These are phyloP conservation scores for Congeria kusceri DNA, from an alignment of 2,888 invertebrate species.

Conservation along the genomic window DNA sequence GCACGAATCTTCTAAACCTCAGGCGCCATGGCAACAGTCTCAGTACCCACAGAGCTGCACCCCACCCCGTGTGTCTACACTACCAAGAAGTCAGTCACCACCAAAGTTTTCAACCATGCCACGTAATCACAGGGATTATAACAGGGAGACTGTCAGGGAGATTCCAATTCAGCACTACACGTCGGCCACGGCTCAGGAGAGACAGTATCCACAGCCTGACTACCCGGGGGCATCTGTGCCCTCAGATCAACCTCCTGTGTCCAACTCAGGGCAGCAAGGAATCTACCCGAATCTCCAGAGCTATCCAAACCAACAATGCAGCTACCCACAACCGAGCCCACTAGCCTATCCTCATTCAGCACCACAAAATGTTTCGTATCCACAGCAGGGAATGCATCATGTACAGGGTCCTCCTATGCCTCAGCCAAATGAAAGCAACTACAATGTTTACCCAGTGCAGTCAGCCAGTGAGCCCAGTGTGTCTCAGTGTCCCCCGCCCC, in stretches of 20 bases:
- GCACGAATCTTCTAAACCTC: slow-evolving; percentile 52
- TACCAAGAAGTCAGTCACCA: slow-evolving; percentile 49
- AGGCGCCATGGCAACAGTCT: background rate
- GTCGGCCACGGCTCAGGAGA: slow-evolving; percentile 21
- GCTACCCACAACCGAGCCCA: background rate
- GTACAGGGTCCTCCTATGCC: slow-evolving; percentile 25
- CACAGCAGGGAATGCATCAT: slow-evolving; percentile 12
- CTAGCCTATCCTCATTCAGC: background rate
- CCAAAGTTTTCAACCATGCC: slow-evolving; percentile 59
- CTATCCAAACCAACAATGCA: background rate
- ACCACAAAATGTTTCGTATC: background rate
- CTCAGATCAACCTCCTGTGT: too few relatives aligned
- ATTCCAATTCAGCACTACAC: slow-evolving; percentile 76
- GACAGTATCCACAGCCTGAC: slow-evolving; percentile 30
- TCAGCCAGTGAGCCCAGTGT: background rate
- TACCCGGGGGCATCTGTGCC: slow-evolving; percentile 50
- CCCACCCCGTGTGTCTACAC: slow-evolving; percentile 50
- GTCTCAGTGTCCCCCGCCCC: slow-evolving; percentile 43
- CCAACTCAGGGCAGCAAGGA: background rate
- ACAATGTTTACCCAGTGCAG: slow-evolving; percentile 1
- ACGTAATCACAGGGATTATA: slow-evolving; percentile 55
- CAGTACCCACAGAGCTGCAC: slow-evolving; percentile 33
- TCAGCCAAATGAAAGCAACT: slow-evolving; percentile 19
- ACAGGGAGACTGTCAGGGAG: slow-evolving; percentile 64
- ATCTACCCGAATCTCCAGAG: background rate